A percentile compares a stretch with the other conserved stretches of the same genome.
Evolutionary conservation across 2,888 invertebrate genomes (phyloP).

Genomic region (Nomada hirtipes): DNA sequence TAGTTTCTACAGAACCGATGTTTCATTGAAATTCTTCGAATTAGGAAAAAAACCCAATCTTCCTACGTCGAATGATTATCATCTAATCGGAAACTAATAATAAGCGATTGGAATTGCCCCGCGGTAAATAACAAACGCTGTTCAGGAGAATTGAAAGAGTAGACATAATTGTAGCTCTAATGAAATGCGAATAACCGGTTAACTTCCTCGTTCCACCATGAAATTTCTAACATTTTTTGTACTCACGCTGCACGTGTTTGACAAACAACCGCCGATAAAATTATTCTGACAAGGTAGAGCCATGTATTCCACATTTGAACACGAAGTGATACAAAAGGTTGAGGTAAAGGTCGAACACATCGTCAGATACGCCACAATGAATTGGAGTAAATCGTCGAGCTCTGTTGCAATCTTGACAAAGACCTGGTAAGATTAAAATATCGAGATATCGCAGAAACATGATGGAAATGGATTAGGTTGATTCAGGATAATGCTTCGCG

Average conservation of each 20-base stretch:
- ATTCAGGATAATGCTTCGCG: not conserved
- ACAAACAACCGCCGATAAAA: constrained; percentile 22
- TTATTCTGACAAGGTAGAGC: constrained; percentile 15
- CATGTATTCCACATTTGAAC: not conserved
- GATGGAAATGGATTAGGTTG: not conserved
- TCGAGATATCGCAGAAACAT: constrained; percentile 26
- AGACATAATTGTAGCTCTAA: not conserved
- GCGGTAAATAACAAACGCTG: not conserved
- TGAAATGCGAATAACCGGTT: constrained; percentile 6
- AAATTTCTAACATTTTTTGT: not conserved
- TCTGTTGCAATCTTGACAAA: not conserved
- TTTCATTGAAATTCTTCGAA: too few species aligned
- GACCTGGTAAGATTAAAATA: constrained; percentile 17
- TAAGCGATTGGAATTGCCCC: too few species aligned
- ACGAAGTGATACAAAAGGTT: not conserved
- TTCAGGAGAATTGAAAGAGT: not conserved
- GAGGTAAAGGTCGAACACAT: not conserved
- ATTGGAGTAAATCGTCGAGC: not conserved
- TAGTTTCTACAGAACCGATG: too few species aligned
- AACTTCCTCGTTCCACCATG: constrained; percentile 3
- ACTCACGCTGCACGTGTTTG: not conserved
- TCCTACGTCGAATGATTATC: not conserved
- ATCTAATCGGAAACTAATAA: not conserved
- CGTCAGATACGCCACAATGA: not conserved
- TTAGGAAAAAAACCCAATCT: not conserved